phyloP scores from a whole-genome alignment of 2,113 vertebrate genomes.

The Syngnathus scovelli region DNA sequence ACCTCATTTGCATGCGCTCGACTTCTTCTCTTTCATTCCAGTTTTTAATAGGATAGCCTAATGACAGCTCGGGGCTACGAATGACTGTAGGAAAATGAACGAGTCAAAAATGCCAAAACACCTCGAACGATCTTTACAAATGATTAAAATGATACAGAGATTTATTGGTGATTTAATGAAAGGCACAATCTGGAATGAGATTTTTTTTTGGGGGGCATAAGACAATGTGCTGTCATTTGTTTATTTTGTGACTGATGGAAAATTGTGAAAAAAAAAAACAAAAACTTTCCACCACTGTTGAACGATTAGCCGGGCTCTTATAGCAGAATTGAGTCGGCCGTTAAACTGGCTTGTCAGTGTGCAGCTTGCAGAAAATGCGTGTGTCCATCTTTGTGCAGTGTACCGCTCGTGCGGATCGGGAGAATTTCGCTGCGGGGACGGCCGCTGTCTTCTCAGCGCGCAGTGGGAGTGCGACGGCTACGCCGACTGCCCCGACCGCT shows the following conservation, averaged over 20 bases:
- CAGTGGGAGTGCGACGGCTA: conserved; percentile 97
- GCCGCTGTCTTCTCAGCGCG: conserved; percentile 85
- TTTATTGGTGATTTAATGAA: not conserved
- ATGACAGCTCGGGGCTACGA: not conserved
- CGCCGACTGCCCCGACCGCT: conserved; percentile 90
- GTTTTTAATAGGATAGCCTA: conserved; percentile 5
- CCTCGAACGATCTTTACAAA: not conserved
- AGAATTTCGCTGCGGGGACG: conserved; percentile 90
- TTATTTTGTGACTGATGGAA: no score
- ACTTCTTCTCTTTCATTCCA: conserved; percentile 1
- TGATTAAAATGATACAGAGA: not conserved
- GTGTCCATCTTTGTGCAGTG: conserved; percentile 60
- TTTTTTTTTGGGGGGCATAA: no score
- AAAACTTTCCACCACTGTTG: not conserved
- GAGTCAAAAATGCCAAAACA: not conserved
- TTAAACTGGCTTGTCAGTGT: conserved; percentile 1
- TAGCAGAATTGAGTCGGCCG: not conserved
- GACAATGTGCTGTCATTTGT: no score
- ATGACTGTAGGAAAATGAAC: not conserved
- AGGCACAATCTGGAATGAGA: not conserved
- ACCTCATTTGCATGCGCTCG: conserved; percentile 1
- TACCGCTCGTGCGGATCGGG: conserved; percentile 82
- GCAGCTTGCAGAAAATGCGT: conserved; percentile 23
- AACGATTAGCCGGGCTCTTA: not conserved
- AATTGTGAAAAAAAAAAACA: no score